Evolutionary conservation across 1,140 invertebrate species (phyloP), one percentile per base, ranked within the genome.

Genomic region (Drosophila tsacasi): DNA sequence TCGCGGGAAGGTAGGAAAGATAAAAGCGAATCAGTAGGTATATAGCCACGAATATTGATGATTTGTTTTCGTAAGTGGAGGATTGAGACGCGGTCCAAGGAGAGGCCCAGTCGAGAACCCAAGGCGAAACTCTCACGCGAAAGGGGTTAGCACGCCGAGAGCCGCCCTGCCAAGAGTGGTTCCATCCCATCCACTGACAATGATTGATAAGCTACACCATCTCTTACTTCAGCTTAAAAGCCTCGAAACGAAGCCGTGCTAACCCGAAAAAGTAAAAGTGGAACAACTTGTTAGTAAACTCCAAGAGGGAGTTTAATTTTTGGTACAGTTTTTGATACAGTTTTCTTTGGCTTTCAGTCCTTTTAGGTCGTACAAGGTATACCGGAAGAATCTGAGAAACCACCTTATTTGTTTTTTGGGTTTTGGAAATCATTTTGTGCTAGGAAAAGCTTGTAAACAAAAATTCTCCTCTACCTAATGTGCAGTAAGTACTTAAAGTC

Each of bases 121-220:
- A 83, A 79, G 68, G 60, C 65, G 49, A 72, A 79, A 73, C 52
- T 59, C 49, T 69, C 67, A 79, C 54, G 60, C 75, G 72, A 83
- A 80, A 91, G 79, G 86, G 86, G 86, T 90, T 90, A 74, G 79
- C 47, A 40, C 61, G 54, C 39, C 40, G 50, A 72, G 63, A 23
- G 55, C 47, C 65, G 76, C 35, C 82, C 74, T 81, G 80, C 84
- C 63, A 79, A 87, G 78, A 71, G 72, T 83, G 68, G 74, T 68
- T 76, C 77, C 76, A 68, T 54, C 72, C 67, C 63, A 68, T 44
- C 46, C 55, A 72, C 77, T 91, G 86, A 91, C 86, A 91, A 82
- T 91, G 86, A 91, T 91, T 91, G 86, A 91, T 91, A 91, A 81
- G 83, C 84, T 83, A 80, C 79, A 91, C 79, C 79, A 74, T 76